Base-by-base conservation (phyloP, 2,797 vertebrate genomes). In the Heliangelus exortis region DNA sequence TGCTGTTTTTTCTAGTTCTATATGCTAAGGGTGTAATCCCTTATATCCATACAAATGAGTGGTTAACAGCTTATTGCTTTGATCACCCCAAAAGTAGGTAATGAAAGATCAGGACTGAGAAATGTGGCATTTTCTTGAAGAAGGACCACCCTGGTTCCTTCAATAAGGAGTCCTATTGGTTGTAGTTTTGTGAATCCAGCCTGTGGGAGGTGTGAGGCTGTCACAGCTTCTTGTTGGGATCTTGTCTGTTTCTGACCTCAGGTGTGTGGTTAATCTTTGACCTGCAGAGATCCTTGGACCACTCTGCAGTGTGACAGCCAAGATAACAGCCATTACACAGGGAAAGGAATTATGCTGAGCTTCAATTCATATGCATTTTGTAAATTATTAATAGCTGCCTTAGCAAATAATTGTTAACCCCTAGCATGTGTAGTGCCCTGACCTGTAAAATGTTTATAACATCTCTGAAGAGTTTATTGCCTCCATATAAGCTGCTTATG, bases 351-450 rank as follows among this genome's bases (percentile, higher is more conserved):
- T 84, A 58, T 71, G 54, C 61, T 6, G 47, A 51, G 48, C 31
- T 79, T 76, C 78, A 51, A 33, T 48, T 75, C 58, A 33, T 78
- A 33, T 13, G 22, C 21, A 5, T 72, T 81, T 91, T 82, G 78
- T 93, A 77, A 95, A 94, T 94, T 53, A 79, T 93, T 89, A 88
- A 85, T 78, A 62, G 63, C 74, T 73, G 69, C 71, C 91, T 58
- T 62, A 69, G 95, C 78, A 68, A 90, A 87, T 93, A 90, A 82
- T 92, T 81, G 63, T 90, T 90, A 93, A 87, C 83, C 77, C 77
- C 47, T 68, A n/a, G 54, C 1, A 6, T 88, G 80, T 65, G 43
- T 47, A 76, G 80, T 62, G 57, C 48, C 81, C 74, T 12, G 31
- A 77, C 82, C 87, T 79, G 61, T 66, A 89, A 89, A 87, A 79